Conservation (phyloP, 2,113 vertebrate species). For the Malaclemys terrapin region DNA sequence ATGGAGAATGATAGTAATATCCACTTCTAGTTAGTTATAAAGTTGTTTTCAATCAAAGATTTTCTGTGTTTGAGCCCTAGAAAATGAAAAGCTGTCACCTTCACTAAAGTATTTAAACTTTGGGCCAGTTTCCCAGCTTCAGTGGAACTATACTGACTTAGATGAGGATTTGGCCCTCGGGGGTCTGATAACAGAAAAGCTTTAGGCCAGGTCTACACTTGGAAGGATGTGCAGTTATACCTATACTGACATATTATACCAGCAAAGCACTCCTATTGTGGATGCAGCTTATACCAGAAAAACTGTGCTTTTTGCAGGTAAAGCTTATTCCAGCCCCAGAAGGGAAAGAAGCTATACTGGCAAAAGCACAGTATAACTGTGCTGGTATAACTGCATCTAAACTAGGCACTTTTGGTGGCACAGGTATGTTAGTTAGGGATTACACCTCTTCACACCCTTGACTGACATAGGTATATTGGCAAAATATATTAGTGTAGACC, state of each 20-base stretch:
- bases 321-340: background rate
- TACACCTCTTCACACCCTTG: background rate
- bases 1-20: background rate
- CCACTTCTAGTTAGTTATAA: background rate
- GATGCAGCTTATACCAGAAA: background rate
- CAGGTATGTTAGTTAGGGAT: background rate
- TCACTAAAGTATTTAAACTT: background rate
- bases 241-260: fast-evolving
- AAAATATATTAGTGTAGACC: background rate
- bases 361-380: background rate
- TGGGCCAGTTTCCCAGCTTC: background rate
- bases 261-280: background rate
- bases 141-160: background rate
- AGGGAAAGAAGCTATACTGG: background rate
- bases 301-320: background rate
- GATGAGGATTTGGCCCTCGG: background rate
- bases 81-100: background rate
- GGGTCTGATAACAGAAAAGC: background rate
- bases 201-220: background rate
- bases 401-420: background rate
- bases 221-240: background rate
- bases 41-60: background rate
- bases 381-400: background rate
- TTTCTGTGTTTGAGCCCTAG: background rate
- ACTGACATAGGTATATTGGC: background rate